A percentile compares a stretch with the other conserved stretches of the same genome.
Conservation (phyloP, 2,797 vertebrate species). For the Sarcophilus harrisii region DNA sequence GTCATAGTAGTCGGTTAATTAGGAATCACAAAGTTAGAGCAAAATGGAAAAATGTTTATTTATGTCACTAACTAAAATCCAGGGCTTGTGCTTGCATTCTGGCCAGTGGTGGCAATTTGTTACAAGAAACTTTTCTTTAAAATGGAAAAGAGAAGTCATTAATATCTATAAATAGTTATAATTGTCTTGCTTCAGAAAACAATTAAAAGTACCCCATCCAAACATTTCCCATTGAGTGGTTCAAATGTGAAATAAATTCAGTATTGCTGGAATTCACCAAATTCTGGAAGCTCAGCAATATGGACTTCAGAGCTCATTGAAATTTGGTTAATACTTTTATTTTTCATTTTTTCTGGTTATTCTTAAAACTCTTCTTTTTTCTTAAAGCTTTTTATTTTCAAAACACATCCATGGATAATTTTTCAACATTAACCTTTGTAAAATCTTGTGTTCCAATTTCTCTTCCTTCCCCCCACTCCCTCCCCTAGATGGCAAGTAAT, state of each 20-base stretch:
- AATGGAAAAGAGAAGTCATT: slow-evolving; percentile 38
- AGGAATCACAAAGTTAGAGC: background rate
- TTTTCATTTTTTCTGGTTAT: background rate
- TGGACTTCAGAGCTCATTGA: slow-evolving; percentile 51
- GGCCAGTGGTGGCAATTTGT: background rate
- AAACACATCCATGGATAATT: no score
- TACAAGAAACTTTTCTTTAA: slow-evolving; percentile 6
- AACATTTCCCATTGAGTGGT: background rate
- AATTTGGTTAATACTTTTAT: background rate
- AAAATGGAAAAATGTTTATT: background rate
- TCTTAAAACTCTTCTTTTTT: no score
- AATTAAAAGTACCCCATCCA: slow-evolving; percentile 21
- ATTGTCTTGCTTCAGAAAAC: slow-evolving; percentile 6
- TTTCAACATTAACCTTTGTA: no score
- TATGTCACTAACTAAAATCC: background rate
- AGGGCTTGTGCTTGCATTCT: background rate
- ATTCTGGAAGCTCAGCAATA: slow-evolving; percentile 36
- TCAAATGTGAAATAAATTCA: background rate
- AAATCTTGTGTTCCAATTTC: no score
- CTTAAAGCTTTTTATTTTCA: no score
- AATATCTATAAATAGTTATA: background rate
- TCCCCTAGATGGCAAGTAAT: no score
- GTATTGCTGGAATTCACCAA: background rate
- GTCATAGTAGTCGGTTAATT: background rate
- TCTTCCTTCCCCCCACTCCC: no score